Base-by-base conservation (phyloP, 2,888 invertebrate genomes). In the Cryptocheilus praepositus region DNA sequence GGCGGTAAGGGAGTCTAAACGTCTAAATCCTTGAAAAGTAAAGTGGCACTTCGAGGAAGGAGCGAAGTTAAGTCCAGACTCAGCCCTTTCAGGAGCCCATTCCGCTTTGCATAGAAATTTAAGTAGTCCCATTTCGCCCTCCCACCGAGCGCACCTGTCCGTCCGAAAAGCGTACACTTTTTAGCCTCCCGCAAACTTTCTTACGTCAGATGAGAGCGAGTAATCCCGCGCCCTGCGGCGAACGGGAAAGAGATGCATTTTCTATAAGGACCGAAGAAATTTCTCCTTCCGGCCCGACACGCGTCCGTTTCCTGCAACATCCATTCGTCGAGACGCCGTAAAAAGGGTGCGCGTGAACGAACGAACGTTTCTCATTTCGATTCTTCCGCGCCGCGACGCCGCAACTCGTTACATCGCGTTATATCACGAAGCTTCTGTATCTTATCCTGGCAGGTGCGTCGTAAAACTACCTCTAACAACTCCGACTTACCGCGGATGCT, bases 401-500 rank as follows among this genome's bases (percentile, higher is more conserved):
- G 28, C 59, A 52, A 36, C 64, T 21, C 52, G 52, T 21, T 22
- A 15, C 22, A 11, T 21, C 25, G 22, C 54, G 66, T 65, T 43
- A 59, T 67, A 64, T 67, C 69, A 52, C 28, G 65, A 49, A 44
- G 58, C 70, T 62, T 60, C 70, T 59, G 51, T 63, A 56, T 67
- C 62, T 68, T 76, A 77, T 73, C 70, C 19, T 46, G 8, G 51
- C 64, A 62, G 60, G 61, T 63, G 57, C 56, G 64, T 74, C 76
- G 72, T 78, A 77, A 78, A 77, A 70, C 74, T 72, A 71, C 61
- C 59, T 69, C 61, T 60, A 71, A 74, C 72, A 71, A 74, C 69
- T 62, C 45, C 64, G 58, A 59, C 62, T 63, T 54, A 55, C 43
- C 44, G 44, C 45, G 67, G 68, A 72, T 69, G 76, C 71, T 18